These are phyloP conservation scores for Odiellus spinosus DNA, from an alignment of 2,888 invertebrate species.

Conservation along the genomic window DNA sequence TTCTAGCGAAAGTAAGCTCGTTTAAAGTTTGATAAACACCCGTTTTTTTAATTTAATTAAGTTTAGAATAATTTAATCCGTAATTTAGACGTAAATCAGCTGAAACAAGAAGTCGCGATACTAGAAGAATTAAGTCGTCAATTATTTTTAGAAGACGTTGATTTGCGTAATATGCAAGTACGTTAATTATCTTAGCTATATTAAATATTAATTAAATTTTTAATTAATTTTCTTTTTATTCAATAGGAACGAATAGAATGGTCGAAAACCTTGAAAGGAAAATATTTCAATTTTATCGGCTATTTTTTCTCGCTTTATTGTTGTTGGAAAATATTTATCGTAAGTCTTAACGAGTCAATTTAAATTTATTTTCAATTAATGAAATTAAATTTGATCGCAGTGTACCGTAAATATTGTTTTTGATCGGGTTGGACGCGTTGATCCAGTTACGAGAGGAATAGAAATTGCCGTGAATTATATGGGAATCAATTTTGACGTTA, in stretches of 20 bases:
- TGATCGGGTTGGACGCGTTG: slow-evolving; percentile 94
- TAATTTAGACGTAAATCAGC: slow-evolving; percentile 51
- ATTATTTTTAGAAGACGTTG: slow-evolving; percentile 88
- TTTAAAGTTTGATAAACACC: neutral
- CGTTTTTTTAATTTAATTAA: no score
- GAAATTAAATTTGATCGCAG: no score
- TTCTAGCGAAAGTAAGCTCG: slow-evolving; percentile 32
- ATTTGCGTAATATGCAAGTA: slow-evolving; percentile 60
- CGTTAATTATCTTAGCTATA: slow-evolving; percentile 1
- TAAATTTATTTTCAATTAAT: slow-evolving; percentile 34
- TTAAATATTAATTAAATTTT: neutral
- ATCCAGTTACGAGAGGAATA: slow-evolving; percentile 89
- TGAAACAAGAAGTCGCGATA: slow-evolving; percentile 67
- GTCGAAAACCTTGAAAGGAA: slow-evolving; percentile 90
- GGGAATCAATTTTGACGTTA: slow-evolving; percentile 85
- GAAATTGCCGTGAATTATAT: slow-evolving; percentile 95
- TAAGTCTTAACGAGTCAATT: slow-evolving; percentile 36
- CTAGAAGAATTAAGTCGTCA: slow-evolving; percentile 85
- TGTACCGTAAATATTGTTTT: slow-evolving; percentile 97
- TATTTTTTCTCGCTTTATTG: slow-evolving; percentile 98
- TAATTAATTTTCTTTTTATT: slow-evolving; percentile 7
- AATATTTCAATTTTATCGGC: slow-evolving; percentile 94
- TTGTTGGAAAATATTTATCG: slow-evolving; percentile 97
- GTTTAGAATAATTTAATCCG: neutral
- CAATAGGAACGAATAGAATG: slow-evolving; percentile 72